Evolutionary conservation across 1,140 invertebrate species (phyloP).

Genomic region (Drosophila paulistorum): DNA sequence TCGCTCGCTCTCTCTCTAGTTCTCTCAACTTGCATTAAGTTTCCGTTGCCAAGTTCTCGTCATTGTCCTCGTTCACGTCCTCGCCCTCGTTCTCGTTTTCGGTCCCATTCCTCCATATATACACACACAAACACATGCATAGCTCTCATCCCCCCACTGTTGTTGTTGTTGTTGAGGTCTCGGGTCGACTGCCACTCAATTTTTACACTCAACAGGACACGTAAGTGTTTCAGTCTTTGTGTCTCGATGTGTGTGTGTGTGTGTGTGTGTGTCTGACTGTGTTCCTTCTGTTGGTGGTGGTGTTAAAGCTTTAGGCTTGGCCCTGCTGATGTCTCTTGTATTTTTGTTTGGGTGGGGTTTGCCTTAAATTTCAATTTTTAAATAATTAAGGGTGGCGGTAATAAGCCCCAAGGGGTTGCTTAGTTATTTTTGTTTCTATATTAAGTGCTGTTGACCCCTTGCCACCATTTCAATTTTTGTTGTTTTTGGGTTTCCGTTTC

Average conservation of each 20-base stretch:
- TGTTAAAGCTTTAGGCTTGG: slow-evolving; percentile 39
- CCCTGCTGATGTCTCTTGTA: neutral
- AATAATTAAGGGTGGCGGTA: slow-evolving; percentile 54
- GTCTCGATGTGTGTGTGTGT: neutral
- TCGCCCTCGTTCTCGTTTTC: slow-evolving; percentile 51
- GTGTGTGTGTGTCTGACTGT: slow-evolving; percentile 14
- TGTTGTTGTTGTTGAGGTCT: slow-evolving; percentile 29
- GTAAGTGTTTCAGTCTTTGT: slow-evolving; percentile 47
- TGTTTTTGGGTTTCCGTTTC: slow-evolving; percentile 50
- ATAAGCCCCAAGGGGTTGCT: slow-evolving; percentile 39
- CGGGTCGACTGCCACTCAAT: slow-evolving; percentile 40
- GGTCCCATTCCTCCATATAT: slow-evolving; percentile 5
- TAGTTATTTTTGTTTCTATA: slow-evolving; percentile 28
- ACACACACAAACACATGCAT: too few relatives aligned
- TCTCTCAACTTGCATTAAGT: slow-evolving; percentile 19
- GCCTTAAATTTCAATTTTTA: slow-evolving; percentile 63
- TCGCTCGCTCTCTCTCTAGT: slow-evolving; percentile 22
- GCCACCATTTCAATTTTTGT: slow-evolving; percentile 28
- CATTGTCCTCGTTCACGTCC: slow-evolving; percentile 49
- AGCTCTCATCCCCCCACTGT: neutral
- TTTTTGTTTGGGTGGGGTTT: slow-evolving; percentile 41
- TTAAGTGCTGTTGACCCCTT: slow-evolving; percentile 42
- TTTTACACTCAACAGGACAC: slow-evolving; percentile 64
- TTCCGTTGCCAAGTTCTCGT: slow-evolving; percentile 30
- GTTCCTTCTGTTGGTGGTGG: slow-evolving; percentile 21